These are phyloP conservation scores for Corapipo altera DNA, from an alignment of 2,113 vertebrate genomes.

Conservation along the genomic window DNA sequence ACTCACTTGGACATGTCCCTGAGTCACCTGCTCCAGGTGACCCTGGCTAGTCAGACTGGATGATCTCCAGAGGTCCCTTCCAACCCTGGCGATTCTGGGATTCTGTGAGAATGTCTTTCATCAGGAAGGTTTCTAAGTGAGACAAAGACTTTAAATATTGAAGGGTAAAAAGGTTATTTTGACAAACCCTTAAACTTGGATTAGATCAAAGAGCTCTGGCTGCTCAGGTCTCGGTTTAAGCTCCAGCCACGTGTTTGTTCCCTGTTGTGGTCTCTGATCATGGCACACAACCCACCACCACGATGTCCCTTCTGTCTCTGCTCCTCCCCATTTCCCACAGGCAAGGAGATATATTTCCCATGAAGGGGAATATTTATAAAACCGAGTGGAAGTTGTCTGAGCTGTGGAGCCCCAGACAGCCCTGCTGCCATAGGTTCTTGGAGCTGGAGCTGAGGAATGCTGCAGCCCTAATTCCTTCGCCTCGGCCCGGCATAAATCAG, in stretches of 20 bases:
- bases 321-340: neutral
- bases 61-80: neutral
- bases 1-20: neutral
- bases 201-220: neutral
- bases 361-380: neutral
- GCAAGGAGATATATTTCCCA: neutral
- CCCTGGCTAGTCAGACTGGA: neutral
- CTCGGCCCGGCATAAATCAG: neutral
- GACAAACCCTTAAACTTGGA: neutral
- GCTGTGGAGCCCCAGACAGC: neutral
- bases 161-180: neutral
- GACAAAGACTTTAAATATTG: neutral
- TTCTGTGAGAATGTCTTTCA: neutral
- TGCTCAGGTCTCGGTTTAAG: neutral
- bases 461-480: neutral
- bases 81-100: neutral
- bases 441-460: neutral
- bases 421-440: neutral
- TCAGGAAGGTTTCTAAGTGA: neutral
- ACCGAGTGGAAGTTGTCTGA: neutral
- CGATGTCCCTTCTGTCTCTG: neutral
- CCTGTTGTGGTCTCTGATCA: neutral
- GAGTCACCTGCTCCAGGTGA: neutral
- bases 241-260: neutral
- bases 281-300: rapidly evolving